Conservation (phyloP, 2,888 invertebrate species). For the Chesias legatella region DNA sequence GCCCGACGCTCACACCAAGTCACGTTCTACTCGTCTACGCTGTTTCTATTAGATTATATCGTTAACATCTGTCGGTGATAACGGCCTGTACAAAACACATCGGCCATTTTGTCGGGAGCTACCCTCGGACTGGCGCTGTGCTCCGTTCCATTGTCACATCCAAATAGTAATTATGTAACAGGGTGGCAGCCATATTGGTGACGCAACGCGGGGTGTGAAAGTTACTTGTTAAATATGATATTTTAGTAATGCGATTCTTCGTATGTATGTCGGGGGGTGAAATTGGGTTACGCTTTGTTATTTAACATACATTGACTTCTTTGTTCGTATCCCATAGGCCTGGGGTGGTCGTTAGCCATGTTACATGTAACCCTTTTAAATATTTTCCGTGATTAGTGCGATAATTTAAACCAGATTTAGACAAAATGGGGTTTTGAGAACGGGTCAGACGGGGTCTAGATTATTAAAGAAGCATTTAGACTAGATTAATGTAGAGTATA, state of each 20-base stretch:
- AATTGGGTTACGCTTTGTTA: conserved; percentile 14
- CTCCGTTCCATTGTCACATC: conserved; percentile 38
- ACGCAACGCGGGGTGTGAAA: conserved; percentile 42
- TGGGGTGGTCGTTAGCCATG: conserved; percentile 1
- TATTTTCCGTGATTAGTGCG: not conserved
- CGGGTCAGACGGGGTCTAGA: too few relatives aligned
- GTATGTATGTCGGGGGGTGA: conserved; percentile 24
- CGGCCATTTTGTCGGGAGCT: conserved; percentile 35
- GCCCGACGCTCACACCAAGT: too few relatives aligned
- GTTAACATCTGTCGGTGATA: conserved; percentile 23
- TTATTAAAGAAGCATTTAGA: too few relatives aligned
- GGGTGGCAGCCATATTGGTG: conserved; percentile 35
- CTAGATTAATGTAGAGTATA: too few relatives aligned
- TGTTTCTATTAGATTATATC: not conserved
- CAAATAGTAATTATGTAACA: conserved; percentile 49
- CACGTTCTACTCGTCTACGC: too few relatives aligned
- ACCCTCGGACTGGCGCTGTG: conserved; percentile 35
- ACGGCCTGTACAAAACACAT: conserved; percentile 24
- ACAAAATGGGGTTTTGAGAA: too few relatives aligned
- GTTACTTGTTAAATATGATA: conserved; percentile 47
- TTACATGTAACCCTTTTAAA: not conserved
- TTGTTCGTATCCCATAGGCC: not conserved
- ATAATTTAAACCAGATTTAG: too few relatives aligned
- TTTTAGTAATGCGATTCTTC: conserved; percentile 52
- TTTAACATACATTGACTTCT: conserved; percentile 16